These are phyloP conservation scores for Drosophila greeni DNA, from an alignment of 2,888 invertebrate species.

Conservation along the genomic window DNA sequence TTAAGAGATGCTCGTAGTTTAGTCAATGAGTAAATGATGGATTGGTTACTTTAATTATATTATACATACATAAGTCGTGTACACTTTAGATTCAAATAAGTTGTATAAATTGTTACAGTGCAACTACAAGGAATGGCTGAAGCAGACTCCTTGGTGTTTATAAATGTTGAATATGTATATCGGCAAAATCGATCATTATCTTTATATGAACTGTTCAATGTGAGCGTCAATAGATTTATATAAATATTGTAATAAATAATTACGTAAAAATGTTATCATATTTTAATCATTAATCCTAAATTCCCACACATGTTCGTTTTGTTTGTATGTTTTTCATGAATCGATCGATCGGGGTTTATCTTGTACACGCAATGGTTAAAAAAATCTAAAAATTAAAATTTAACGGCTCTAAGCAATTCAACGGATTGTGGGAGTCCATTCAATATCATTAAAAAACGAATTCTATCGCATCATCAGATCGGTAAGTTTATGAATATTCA, in stretches of 20 bases:
- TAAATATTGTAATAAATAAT: constrained; percentile 75
- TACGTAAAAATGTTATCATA: constrained; percentile 75
- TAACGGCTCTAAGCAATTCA: constrained; percentile 51
- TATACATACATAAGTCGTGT: constrained; percentile 72
- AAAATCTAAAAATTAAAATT: constrained; percentile 61
- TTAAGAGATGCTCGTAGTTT: constrained; percentile 28
- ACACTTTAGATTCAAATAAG: constrained; percentile 72
- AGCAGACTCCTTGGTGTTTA: constrained; percentile 69
- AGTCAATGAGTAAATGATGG: constrained; percentile 61
- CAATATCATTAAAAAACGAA: constrained; percentile 49
- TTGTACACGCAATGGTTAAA: constrained; percentile 61
- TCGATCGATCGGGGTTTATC: constrained; percentile 46
- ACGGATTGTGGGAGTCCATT: constrained; percentile 50
- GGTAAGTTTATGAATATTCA: constrained; percentile 69
- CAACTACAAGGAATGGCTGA: constrained; percentile 76
- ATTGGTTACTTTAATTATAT: constrained; percentile 73
- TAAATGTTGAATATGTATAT: constrained; percentile 70
- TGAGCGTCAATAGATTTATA: constrained; percentile 68
- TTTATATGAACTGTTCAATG: constrained; percentile 62
- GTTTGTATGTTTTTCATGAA: constrained; percentile 51
- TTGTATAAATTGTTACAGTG: constrained; percentile 74
- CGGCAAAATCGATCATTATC: constrained; percentile 53
- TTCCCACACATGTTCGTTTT: constrained; percentile 62
- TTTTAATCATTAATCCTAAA: constrained; percentile 61
- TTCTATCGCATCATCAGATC: constrained; percentile 46